These are phyloP conservation scores for Sturnus vulgaris DNA, from an alignment of 2,113 vertebrate species.

Conservation along the genomic window DNA sequence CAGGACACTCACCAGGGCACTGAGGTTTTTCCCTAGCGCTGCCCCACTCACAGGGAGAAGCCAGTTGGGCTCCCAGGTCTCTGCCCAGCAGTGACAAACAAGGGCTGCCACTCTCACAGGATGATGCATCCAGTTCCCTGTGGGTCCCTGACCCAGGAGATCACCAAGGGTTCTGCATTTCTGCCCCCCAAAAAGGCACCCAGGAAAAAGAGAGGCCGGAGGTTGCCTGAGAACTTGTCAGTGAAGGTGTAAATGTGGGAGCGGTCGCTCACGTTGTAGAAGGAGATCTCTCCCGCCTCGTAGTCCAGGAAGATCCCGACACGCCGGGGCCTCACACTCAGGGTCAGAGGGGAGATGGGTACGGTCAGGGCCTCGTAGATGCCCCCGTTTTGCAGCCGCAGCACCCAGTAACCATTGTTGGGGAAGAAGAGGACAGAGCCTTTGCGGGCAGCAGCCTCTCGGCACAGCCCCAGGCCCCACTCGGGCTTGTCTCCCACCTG, in stretches of 20 bases:
- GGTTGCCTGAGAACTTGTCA: slow-evolving; percentile 76
- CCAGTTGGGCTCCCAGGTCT: background rate
- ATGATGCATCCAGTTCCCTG: background rate
- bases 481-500: slow-evolving; percentile 82
- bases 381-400: slow-evolving; percentile 74
- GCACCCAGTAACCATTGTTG: slow-evolving; percentile 82
- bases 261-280: slow-evolving; percentile 76
- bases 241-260: slow-evolving; percentile 81
- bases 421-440: slow-evolving; percentile 80
- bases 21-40: background rate
- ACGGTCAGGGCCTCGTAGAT: slow-evolving; percentile 77
- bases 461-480: slow-evolving; percentile 84
- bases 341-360: slow-evolving; percentile 48
- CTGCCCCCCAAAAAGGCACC: slow-evolving; percentile 75
- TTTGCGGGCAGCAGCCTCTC: slow-evolving; percentile 74
- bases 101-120: background rate
- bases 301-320: slow-evolving; percentile 85
- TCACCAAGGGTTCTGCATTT: slow-evolving; percentile 72
- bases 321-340: slow-evolving; percentile 60
- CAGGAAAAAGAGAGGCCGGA: slow-evolving; percentile 82
- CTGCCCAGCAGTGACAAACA: background rate
- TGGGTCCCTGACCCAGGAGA: slow-evolving; percentile 52
- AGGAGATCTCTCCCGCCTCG: slow-evolving; percentile 78
- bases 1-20: background rate
- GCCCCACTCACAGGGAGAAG: background rate